These are phyloP conservation scores for Limnephilus marmoratus DNA, from an alignment of 2,888 invertebrate genomes.

Conservation along the genomic window DNA sequence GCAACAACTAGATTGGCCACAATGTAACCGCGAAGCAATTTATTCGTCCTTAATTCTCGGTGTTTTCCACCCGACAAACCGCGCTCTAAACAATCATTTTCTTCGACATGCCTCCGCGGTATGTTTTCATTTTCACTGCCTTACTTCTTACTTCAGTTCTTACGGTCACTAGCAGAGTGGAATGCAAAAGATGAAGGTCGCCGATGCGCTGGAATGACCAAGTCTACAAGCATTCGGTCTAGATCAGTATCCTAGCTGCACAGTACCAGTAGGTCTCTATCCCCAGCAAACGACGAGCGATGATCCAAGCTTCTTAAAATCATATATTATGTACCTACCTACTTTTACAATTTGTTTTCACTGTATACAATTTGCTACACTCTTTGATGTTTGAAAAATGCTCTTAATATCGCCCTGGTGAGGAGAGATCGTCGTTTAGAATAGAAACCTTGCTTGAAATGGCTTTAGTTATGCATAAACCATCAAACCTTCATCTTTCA, in stretches of 20 bases:
- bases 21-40: background rate
- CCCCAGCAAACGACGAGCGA: background rate
- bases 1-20: background rate
- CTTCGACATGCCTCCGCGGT: background rate
- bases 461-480: no score
- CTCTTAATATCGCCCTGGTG: no score
- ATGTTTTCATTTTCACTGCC: background rate
- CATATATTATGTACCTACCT: background rate
- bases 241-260: no score
- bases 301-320: background rate
- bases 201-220: background rate
- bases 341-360: no score
- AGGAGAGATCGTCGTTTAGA: no score
- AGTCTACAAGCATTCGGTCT: no score
- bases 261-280: background rate
- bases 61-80: background rate
- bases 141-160: constrained; percentile 2
- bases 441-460: no score
- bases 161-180: background rate
- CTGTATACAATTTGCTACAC: no score
- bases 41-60: background rate
- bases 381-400: no score
- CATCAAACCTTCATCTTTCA: no score
- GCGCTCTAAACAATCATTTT: background rate
- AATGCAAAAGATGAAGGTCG: background rate